Conservation (phyloP, 1,140 invertebrate species). For the Orius laevigatus region DNA sequence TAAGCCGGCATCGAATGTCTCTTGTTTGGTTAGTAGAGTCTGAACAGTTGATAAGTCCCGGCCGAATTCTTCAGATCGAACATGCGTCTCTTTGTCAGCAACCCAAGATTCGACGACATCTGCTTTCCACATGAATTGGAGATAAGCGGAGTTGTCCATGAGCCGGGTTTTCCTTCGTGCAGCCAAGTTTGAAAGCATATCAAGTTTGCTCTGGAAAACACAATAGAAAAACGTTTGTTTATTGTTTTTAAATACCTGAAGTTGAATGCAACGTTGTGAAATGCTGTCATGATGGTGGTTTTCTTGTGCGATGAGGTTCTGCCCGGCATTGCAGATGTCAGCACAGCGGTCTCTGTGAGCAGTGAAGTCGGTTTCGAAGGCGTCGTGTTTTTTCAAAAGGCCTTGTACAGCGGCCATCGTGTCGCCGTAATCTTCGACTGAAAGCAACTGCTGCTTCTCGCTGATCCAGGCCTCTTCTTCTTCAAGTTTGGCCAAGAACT, state of each 20-base stretch:
- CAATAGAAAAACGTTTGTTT: neutral
- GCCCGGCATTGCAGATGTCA: constrained; percentile 75
- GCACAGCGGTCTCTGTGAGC: constrained; percentile 87
- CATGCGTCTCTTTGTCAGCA: constrained; percentile 95
- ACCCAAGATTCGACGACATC: constrained; percentile 99
- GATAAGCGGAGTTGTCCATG: constrained; percentile 91
- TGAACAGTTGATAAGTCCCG: constrained; percentile 91
- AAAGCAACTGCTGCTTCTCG: constrained; percentile 94
- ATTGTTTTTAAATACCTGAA: constrained; percentile 33
- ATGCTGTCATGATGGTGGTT: constrained; percentile 91
- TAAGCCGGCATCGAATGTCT: constrained; percentile 89
- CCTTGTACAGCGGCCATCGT: constrained; percentile 98
- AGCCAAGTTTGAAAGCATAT: constrained; percentile 71
- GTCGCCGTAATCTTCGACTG: constrained; percentile 92
- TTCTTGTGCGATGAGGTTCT: constrained; percentile 62
- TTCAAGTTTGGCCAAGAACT: constrained; percentile 95
- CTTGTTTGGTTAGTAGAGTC: constrained; percentile 89
- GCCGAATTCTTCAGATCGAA: constrained; percentile 84
- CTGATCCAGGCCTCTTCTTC: constrained; percentile 99
- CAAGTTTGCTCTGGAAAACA: constrained; percentile 52
- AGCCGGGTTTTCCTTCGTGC: constrained; percentile 69
- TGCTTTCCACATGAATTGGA: constrained; percentile 99
- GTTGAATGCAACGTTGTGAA: constrained; percentile 62
- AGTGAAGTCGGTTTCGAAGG: constrained; percentile 93
- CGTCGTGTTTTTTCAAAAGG: constrained; percentile 95